phyloP scores from a whole-genome alignment of 2,888 invertebrate species.

The Dendrolimus pini region DNA sequence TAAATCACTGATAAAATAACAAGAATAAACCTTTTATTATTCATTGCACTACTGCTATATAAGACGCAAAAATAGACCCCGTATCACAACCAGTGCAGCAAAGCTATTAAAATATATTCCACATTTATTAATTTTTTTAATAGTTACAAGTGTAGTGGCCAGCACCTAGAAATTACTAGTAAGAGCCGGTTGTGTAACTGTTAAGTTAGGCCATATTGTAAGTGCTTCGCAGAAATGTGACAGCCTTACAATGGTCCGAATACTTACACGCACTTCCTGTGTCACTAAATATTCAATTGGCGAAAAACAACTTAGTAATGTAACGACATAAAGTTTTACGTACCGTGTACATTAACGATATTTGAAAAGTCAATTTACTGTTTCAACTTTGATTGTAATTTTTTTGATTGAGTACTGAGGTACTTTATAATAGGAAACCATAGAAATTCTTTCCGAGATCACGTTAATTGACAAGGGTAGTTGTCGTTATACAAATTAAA shows the following conservation, averaged over 20 bases:
- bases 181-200: conserved; percentile 13
- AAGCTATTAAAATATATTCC: conserved; percentile 10
- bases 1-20: conserved; percentile 38
- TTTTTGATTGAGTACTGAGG: too few relatives aligned
- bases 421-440: too few relatives aligned
- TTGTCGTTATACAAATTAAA: too few relatives aligned
- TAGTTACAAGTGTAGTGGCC: background rate
- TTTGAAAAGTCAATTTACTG: too few relatives aligned
- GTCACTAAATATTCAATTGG: conserved; percentile 34
- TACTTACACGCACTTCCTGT: conserved; percentile 68
- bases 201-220: conserved; percentile 29
- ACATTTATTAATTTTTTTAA: background rate
- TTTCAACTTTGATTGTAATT: too few relatives aligned
- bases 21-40: conserved; percentile 29
- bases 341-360: background rate
- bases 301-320: conserved; percentile 33
- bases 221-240: conserved; percentile 33
- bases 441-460: too few relatives aligned
- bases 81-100: conserved; percentile 8
- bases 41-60: conserved; percentile 29
- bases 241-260: conserved; percentile 49
- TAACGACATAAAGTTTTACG: background rate
- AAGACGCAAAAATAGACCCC: conserved; percentile 9
- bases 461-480: too few relatives aligned
- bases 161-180: background rate